Base-by-base conservation (phyloP, 2,113 vertebrate species). In the Myiopsitta monachus region DNA sequence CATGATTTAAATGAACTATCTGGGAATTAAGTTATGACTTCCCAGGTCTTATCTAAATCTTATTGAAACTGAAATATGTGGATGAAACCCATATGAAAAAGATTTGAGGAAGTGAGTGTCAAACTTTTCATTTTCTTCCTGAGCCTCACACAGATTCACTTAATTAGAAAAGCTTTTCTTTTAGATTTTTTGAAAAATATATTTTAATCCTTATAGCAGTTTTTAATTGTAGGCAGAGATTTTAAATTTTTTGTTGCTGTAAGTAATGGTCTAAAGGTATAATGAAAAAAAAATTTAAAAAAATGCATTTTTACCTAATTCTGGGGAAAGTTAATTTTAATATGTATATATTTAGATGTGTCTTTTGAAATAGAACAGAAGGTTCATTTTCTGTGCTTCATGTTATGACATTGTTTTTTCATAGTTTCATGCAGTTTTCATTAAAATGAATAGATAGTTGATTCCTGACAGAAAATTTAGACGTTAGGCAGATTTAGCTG, bases 41-140 rank as follows among this genome's bases (percentile, higher is more conserved):
- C 23, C 33, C 46, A 69, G 6, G n/a, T 83, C 68, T 88, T 90
- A 88, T 66, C 63, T 83, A 88, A 88, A 73, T 87, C 67, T 90
- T 55, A 62, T 4, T 92, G 82, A 85, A 87, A 78, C 51, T 67
- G 26, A 88, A 95, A 90, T 15, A 30, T 72, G 46, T 72, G 16
- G 21, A 55, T 72, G 77, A 88, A 3, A 77, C 7, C 9, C 11
- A 49, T 13, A 39, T 28, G 33, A 84, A 66, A 86, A 90, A 75
- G 19, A 62, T 59, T 81, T 88, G 39, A 11, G 4, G 39, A 93
- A 92, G 10, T 38, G 36, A 69, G 8, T 49, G 54, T 70, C 33
- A 93, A 76, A 17, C 57, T 78, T 90, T 88, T 86, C 7, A 8
- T 76, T 69, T 82, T 73, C 8, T 63, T 90, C 39, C 63, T 51